A percentile compares a stretch with the other conserved stretches of the same genome.
Conservation (phyloP, 2,113 vertebrate species). For the Jacana jacana region DNA sequence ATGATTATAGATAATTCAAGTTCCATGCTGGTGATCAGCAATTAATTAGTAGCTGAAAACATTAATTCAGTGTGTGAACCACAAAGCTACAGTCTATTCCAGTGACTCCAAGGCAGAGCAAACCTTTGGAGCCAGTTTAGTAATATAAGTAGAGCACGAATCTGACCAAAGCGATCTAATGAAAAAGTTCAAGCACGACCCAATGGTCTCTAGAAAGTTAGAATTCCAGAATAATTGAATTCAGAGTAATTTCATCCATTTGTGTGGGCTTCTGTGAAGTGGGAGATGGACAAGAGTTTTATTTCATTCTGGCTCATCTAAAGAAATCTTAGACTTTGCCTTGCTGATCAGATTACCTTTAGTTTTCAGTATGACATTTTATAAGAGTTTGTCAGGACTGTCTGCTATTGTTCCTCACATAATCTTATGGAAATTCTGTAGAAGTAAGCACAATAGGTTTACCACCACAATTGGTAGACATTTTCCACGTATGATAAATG, state of each 20-base stretch:
- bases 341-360: constrained; percentile 51
- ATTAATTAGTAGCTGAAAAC: constrained; percentile 68
- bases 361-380: constrained; percentile 49
- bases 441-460: constrained; percentile 20
- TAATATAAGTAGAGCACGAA: constrained; percentile 56
- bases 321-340: constrained; percentile 60
- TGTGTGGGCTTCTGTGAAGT: constrained; percentile 69
- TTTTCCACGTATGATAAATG: constrained; percentile 47
- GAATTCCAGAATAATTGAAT: constrained; percentile 71
- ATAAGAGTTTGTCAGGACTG: constrained; percentile 8
- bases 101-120: constrained; percentile 47
- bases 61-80: constrained; percentile 64
- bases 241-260: constrained; percentile 69
- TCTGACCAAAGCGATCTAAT: constrained; percentile 57
- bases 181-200: constrained; percentile 55
- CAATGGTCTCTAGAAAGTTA: constrained; percentile 62
- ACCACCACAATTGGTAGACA: not conserved
- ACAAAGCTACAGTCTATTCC: constrained; percentile 46
- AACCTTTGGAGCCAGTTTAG: constrained; percentile 57
- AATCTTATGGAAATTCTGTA: constrained; percentile 56
- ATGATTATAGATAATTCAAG: constrained; percentile 67
- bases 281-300: constrained; percentile 64
- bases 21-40: constrained; percentile 60
- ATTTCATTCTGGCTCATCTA: constrained; percentile 66
- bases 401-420: constrained; percentile 32